Conservation (phyloP, 2,888 invertebrate genomes). For the Synanthedon myopaeformis region DNA sequence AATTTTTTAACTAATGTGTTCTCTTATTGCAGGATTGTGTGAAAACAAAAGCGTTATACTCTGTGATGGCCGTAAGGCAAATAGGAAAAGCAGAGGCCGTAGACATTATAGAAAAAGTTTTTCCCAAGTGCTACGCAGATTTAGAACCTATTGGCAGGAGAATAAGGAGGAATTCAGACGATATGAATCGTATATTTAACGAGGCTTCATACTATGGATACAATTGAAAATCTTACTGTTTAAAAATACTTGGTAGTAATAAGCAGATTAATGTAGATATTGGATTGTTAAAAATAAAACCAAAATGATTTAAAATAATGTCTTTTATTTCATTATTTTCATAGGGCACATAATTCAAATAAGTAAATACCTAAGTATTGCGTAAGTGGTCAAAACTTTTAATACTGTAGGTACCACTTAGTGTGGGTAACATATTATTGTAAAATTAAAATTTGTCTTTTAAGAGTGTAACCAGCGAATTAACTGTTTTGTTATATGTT, state of each 20-base stretch:
- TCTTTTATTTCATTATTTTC: constrained; percentile 63
- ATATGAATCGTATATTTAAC: constrained; percentile 80
- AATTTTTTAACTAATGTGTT: neutral
- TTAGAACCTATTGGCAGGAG: constrained; percentile 91
- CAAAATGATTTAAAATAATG: constrained; percentile 60
- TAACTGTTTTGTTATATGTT: neutral
- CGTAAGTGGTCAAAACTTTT: constrained; percentile 31
- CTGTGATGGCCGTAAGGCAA: constrained; percentile 84
- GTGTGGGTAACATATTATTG: neutral
- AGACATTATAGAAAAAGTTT: constrained; percentile 86
- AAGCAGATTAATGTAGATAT: constrained; percentile 4
- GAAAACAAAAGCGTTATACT: constrained; percentile 86
- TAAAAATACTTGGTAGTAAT: neutral
- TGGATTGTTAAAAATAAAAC: constrained; percentile 32
- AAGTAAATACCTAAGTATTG: constrained; percentile 21
- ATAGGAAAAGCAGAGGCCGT: constrained; percentile 78
- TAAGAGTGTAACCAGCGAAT: too few species aligned
- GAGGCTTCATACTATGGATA: constrained; percentile 87
- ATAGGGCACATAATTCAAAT: constrained; percentile 30
- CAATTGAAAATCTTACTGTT: constrained; percentile 32
- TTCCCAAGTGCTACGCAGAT: constrained; percentile 90
- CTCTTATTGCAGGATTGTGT: constrained; percentile 80
- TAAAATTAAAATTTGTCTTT: too few species aligned
- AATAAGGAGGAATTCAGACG: constrained; percentile 79
- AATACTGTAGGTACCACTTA: constrained; percentile 38